Conservation (phyloP, 2,888 invertebrate genomes). For the Hyposoter dolosus region DNA sequence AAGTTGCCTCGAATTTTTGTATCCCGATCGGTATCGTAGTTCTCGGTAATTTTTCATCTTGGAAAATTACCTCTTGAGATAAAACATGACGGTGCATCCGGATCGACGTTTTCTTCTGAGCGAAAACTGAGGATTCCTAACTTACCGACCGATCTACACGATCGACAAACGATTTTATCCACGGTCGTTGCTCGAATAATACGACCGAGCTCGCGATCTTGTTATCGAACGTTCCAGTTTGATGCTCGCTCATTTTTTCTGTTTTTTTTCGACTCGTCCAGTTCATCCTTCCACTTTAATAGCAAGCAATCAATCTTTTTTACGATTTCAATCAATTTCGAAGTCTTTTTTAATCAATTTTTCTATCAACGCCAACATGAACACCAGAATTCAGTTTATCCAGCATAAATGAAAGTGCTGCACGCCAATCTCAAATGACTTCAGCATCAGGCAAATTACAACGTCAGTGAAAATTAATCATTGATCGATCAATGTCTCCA, state of each 20-base stretch:
- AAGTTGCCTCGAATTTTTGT: neutral
- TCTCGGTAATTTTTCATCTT: neutral
- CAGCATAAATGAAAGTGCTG: neutral
- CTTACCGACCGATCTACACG: constrained; percentile 39
- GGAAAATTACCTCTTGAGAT: neutral
- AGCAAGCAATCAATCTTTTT: neutral
- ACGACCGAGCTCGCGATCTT: constrained; percentile 10
- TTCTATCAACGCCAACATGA: neutral
- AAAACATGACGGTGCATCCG: neutral
- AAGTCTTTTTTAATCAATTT: neutral
- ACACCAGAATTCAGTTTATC: neutral
- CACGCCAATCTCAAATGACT: neutral
- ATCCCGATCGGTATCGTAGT: constrained; percentile 13
- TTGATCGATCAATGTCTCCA: constrained; percentile 8
- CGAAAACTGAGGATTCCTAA: neutral
- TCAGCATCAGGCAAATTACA: neutral
- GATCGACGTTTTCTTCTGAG: neutral
- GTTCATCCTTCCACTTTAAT: neutral
- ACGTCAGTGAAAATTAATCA: constrained; percentile 9
- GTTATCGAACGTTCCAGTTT: neutral
- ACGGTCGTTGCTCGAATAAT: neutral
- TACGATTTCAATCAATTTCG: neutral
- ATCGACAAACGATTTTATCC: constrained; percentile 60
- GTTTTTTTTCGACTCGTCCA: neutral
- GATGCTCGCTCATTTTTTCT: neutral